A percentile compares a stretch with the other conserved stretches of the same genome.
Evolutionary conservation across 2,113 vertebrate genomes (phyloP).

Genomic region (Nerophis lumbriciformis): DNA sequence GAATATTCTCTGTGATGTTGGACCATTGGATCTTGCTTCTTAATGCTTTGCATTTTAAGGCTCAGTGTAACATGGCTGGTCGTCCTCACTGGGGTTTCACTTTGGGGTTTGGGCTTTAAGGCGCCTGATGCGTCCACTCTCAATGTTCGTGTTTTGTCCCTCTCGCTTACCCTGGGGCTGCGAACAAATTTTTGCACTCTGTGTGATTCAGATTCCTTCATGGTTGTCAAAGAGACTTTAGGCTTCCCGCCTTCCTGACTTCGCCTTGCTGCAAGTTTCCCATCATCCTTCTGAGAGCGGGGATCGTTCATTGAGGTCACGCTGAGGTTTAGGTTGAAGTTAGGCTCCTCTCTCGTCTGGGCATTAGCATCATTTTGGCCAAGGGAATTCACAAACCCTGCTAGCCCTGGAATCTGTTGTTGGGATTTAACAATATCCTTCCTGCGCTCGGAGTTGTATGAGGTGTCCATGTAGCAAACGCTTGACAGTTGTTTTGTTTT

Average conservation of each 20-base stretch:
- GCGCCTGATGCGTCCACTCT: not conserved
- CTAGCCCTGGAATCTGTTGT: not conserved
- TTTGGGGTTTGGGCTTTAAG: not conserved
- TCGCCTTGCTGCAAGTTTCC: conserved; percentile 3
- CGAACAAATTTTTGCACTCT: not conserved
- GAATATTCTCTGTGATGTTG: conserved; percentile 1
- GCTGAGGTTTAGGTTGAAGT: conserved; percentile 47
- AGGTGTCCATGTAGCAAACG: conserved; percentile 30
- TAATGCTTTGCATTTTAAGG: conserved; percentile 10
- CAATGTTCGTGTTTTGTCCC: not conserved
- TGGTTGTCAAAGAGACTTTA: not conserved
- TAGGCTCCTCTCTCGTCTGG: conserved; percentile 34
- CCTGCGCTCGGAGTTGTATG: not conserved
- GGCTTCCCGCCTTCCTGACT: conserved; percentile 5
- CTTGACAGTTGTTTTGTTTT: not conserved
- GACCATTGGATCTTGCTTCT: conserved; percentile 1
- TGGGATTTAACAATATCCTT: conserved; percentile 4
- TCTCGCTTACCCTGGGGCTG: not conserved
- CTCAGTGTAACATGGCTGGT: conserved; percentile 8
- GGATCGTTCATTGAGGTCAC: conserved; percentile 14
- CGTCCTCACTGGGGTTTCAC: conserved; percentile 9
- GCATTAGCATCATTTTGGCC: conserved; percentile 13
- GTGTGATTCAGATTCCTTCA: conserved; percentile 4
- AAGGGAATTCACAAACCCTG: not conserved
- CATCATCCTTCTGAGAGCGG: conserved; percentile 13